Percentiles rank a stretch among this genome's conserved stretches.
These are phyloP conservation scores for Tachyglossus aculeatus DNA, from an alignment of 2,797 vertebrate species.

Conservation along the genomic window DNA sequence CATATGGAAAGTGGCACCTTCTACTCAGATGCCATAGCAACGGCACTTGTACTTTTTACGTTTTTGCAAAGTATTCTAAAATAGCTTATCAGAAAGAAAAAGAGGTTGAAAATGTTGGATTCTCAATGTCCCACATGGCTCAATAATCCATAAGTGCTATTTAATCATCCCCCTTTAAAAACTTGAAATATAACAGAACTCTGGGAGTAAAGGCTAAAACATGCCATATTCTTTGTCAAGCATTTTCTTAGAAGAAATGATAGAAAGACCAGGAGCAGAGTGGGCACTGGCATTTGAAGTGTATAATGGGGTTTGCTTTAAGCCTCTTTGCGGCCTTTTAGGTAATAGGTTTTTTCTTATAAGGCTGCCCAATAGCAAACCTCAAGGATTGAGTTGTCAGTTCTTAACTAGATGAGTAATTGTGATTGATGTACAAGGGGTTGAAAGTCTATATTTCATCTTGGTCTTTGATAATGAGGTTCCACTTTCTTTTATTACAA, in stretches of 20 bases:
- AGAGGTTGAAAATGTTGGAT: accelerated
- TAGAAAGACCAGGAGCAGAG: not conserved
- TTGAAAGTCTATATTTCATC: accelerated
- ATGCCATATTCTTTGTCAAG: not conserved
- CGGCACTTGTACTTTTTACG: accelerated
- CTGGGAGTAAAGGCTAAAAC: not conserved
- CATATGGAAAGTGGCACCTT: not conserved
- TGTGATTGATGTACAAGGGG: conserved; percentile 19
- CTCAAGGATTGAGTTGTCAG: not conserved
- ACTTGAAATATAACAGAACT: not conserved
- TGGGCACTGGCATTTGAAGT: not conserved
- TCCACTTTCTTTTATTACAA: not conserved
- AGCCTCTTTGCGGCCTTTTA: conserved; percentile 28
- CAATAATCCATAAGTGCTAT: accelerated
- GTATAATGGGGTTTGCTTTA: conserved; percentile 30
- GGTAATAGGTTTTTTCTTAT: conserved; percentile 40
- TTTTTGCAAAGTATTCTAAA: accelerated
- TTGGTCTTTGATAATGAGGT: accelerated
- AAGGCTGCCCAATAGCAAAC: conserved; percentile 22
- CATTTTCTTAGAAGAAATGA: not conserved
- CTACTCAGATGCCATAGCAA: accelerated
- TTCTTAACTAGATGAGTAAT: conserved; percentile 16
- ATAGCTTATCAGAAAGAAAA: not conserved
- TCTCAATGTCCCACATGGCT: not conserved
- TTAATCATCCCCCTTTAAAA: not conserved